A percentile compares a stretch with the other conserved stretches of the same genome.
phyloP scores from a whole-genome alignment of 2,888 invertebrate genomes.

The Xiphydria camelus region DNA sequence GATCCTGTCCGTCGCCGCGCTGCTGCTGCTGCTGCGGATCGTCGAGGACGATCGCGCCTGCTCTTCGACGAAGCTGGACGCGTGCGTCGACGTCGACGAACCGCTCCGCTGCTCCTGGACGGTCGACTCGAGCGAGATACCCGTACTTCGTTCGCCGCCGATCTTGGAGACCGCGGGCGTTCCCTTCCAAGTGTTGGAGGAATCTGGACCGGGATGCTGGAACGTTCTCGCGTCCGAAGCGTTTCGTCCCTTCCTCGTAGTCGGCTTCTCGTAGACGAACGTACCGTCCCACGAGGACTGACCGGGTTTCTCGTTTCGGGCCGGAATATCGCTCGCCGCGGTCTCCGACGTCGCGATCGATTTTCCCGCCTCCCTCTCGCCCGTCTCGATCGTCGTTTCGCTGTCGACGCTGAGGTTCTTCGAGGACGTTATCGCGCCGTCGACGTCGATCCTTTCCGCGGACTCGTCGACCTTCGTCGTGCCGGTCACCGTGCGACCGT shows the following conservation, averaged over 20 bases:
- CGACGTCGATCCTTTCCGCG: constrained; percentile 36
- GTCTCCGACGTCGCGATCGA: constrained; percentile 10
- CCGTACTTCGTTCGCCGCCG: no score
- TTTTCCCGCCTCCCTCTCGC: neutral
- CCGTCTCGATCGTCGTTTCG: constrained; percentile 26
- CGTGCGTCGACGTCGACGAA: no score
- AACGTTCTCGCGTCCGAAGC: constrained; percentile 4
- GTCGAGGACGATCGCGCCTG: no score
- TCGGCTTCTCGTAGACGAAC: constrained; percentile 61
- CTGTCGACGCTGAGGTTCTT: constrained; percentile 36
- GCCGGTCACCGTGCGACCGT: constrained; percentile 37
- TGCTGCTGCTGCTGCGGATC: no score
- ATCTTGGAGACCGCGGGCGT: no score
- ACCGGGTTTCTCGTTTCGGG: constrained; percentile 31
- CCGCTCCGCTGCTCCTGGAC: no score
- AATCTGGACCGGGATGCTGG: constrained; percentile 7
- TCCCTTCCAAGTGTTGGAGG: no score
- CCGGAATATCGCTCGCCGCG: no score
- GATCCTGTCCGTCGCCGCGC: constrained; percentile 23
- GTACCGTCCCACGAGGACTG: constrained; percentile 63
- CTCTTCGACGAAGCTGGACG: no score
- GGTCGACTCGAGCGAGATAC: no score
- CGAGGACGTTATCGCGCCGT: constrained; percentile 37
- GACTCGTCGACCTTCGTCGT: constrained; percentile 35
- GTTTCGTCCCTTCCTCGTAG: constrained; percentile 34